Evolutionary conservation across 2,888 invertebrate species (phyloP).

Genomic region (Rhaphigaster nebulosa): DNA sequence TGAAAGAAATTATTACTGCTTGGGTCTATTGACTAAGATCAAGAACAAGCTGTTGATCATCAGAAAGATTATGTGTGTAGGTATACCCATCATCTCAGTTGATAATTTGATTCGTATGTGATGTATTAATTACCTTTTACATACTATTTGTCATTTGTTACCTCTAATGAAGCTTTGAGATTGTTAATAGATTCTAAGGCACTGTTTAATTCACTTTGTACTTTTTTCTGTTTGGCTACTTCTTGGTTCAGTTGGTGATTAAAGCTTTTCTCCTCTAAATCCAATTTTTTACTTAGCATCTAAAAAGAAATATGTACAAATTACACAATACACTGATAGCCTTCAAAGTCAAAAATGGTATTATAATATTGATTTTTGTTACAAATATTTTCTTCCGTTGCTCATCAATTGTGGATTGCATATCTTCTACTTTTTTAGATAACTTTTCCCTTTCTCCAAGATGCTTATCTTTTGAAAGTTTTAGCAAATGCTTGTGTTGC

Average conservation of each 20-base stretch:
- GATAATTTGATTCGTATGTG: not conserved
- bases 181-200: slow-evolving; percentile 76
- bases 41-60: too few relatives aligned
- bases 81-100: too few relatives aligned
- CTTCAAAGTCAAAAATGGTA: not conserved
- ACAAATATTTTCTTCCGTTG: slow-evolving; percentile 70
- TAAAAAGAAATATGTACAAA: slow-evolving; percentile 61
- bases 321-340: not conserved
- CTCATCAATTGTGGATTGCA: slow-evolving; percentile 68
- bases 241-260: slow-evolving; percentile 80
- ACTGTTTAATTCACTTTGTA: slow-evolving; percentile 77
- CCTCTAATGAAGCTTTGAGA: slow-evolving; percentile 68
- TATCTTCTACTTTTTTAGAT: slow-evolving; percentile 72
- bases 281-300: slow-evolving; percentile 78
- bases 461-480: slow-evolving; percentile 80
- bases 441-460: slow-evolving; percentile 82
- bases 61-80: too few relatives aligned
- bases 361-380: slow-evolving; percentile 55
- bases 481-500: slow-evolving; percentile 79
- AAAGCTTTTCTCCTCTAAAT: slow-evolving; percentile 81
- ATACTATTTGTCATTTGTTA: not conserved
- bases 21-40: too few relatives aligned
- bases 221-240: slow-evolving; percentile 79
- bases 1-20: too few relatives aligned
- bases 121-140: not conserved